Conservation (phyloP, 2,888 invertebrate genomes). For the Cephalotes varians region DNA sequence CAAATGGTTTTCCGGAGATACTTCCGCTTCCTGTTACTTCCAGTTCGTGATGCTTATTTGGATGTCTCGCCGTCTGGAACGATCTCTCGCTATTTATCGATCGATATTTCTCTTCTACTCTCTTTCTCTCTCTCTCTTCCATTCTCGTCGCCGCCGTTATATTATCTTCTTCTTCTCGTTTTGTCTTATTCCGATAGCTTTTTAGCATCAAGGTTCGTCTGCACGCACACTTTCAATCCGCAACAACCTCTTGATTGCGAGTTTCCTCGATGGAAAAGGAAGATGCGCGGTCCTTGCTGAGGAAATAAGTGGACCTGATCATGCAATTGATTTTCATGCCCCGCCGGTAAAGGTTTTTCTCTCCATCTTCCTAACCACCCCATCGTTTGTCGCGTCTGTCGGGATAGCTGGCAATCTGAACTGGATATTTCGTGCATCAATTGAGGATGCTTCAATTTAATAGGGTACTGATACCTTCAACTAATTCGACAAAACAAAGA, state of each 20-base stretch:
- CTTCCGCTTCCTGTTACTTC: constrained; percentile 64
- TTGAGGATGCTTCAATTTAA: constrained; percentile 12
- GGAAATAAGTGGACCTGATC: constrained; percentile 54
- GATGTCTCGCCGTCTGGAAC: constrained; percentile 52
- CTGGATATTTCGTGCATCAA: constrained; percentile 36
- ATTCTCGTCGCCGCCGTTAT: not conserved
- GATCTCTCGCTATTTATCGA: constrained; percentile 57
- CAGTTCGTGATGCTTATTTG: constrained; percentile 58
- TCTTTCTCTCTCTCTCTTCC: not conserved
- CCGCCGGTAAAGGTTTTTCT: constrained; percentile 35
- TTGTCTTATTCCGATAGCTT: constrained; percentile 38
- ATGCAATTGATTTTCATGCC: constrained; percentile 55
- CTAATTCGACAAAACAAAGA: not conserved
- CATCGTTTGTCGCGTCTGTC: constrained; percentile 26
- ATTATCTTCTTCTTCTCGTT: constrained; percentile 24
- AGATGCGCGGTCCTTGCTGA: constrained; percentile 29
- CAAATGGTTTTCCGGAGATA: constrained; percentile 67
- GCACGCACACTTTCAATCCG: constrained; percentile 19
- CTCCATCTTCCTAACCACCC: not conserved
- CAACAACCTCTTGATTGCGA: constrained; percentile 47
- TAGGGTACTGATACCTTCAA: not conserved
- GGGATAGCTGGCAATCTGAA: constrained; percentile 17
- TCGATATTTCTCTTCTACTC: not conserved
- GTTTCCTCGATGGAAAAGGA: constrained; percentile 27
- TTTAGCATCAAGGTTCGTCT: constrained; percentile 33